Percentiles rank a stretch among this genome's conserved stretches.
phyloP scores from a whole-genome alignment of 2,113 vertebrate genomes.

The Coptodon bakossiorum region DNA sequence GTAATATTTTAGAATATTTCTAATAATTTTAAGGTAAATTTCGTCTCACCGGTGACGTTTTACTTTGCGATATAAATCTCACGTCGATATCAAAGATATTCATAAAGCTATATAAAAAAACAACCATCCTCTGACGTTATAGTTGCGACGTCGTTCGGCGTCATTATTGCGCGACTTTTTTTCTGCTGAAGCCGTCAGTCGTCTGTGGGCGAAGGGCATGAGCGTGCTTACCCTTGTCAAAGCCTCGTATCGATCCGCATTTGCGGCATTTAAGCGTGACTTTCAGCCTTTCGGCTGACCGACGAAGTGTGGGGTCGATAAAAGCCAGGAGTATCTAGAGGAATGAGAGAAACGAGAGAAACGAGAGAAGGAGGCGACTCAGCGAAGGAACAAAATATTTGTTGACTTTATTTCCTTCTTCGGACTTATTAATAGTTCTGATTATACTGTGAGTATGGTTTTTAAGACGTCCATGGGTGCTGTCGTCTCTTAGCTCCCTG shows the following conservation, averaged over 20 bases:
- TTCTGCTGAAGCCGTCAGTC: background rate
- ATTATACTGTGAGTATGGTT: background rate
- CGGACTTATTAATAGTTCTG: background rate
- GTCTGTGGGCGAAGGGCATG: constrained; percentile 29
- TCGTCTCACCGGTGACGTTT: background rate
- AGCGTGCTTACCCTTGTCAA: background rate
- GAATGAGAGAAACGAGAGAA: background rate
- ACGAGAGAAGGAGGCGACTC: background rate
- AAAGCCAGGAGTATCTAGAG: background rate
- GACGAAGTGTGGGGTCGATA: background rate
- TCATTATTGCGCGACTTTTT: constrained; percentile 44
- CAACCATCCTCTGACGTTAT: background rate
- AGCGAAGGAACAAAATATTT: background rate
- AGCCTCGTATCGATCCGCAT: background rate
- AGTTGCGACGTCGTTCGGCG: background rate
- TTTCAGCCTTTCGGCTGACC: background rate
- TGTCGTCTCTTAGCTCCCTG: background rate
- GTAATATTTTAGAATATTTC: background rate
- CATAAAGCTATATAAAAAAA: background rate
- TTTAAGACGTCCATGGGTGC: background rate
- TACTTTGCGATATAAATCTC: background rate
- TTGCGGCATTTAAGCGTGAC: background rate
- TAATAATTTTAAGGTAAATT: background rate
- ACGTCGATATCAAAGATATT: background rate
- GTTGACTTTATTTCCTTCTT: background rate